These are phyloP conservation scores for Acanthosepion esculentum DNA, from an alignment of 2,888 invertebrate genomes.

Conservation along the genomic window DNA sequence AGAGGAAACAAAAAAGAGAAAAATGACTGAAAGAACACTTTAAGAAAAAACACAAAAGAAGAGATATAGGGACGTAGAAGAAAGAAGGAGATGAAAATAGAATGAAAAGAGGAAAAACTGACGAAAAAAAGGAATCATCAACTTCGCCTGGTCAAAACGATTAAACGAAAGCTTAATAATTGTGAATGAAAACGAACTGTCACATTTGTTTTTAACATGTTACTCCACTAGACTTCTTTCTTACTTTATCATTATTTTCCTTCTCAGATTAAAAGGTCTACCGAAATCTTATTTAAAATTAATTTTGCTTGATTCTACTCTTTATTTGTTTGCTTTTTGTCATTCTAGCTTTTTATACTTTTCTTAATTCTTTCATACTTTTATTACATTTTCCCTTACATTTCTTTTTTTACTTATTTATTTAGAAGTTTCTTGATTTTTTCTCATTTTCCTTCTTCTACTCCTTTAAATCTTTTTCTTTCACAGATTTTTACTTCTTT, in stretches of 20 bases:
- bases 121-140: background rate
- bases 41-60: background rate
- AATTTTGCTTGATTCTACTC: background rate
- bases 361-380: background rate
- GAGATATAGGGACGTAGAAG: background rate
- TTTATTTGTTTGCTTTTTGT: background rate
- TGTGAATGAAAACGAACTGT: too few species aligned
- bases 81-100: background rate
- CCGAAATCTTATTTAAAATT: background rate
- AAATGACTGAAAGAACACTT: background rate
- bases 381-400: background rate
- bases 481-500: background rate
- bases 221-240: too few species aligned
- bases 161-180: too few species aligned
- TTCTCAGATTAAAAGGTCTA: too few species aligned
- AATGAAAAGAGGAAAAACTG: background rate
- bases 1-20: background rate
- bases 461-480: too few species aligned
- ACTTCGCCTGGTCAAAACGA: too few species aligned
- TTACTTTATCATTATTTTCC: too few species aligned
- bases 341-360: background rate
- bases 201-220: too few species aligned
- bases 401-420: background rate
- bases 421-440: background rate
- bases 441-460: background rate